Percentiles rank a stretch among this genome's conserved stretches.
phyloP scores from a whole-genome alignment of 2,797 vertebrate species.

The Threskiornis aethiopicus region DNA sequence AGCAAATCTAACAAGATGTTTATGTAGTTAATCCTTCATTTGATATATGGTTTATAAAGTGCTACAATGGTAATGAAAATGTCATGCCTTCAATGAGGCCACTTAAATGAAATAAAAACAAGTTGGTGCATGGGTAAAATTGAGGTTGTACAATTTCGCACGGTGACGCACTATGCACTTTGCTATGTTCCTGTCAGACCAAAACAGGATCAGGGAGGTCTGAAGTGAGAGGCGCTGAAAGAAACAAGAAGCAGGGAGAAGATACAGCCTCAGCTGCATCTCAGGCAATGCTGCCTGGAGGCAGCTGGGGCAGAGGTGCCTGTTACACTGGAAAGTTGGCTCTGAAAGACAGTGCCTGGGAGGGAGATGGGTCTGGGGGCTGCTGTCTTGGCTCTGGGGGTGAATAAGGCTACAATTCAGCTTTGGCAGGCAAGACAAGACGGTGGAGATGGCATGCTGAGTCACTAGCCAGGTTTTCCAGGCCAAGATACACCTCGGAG shows the following conservation, averaged over 20 bases:
- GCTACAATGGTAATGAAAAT: background rate
- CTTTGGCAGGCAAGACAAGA: background rate
- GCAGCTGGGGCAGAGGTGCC: background rate
- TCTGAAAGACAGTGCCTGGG: background rate
- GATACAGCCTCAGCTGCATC: background rate
- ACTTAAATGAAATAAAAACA: background rate
- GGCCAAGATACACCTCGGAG: background rate
- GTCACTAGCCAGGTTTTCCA: background rate
- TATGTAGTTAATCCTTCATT: background rate
- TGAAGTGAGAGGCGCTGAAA: background rate
- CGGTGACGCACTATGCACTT: accelerated
- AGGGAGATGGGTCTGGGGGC: background rate
- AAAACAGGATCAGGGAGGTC: background rate
- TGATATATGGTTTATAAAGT: background rate
- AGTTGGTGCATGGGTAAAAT: background rate
- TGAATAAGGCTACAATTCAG: background rate
- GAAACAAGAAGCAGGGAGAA: background rate
- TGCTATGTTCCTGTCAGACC: background rate
- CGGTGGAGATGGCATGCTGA: background rate
- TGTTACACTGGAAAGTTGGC: background rate
- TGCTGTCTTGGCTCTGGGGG: background rate
- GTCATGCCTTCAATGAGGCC: background rate
- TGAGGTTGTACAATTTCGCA: background rate
- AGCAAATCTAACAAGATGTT: background rate
- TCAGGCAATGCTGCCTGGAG: background rate